Evolutionary conservation across 1,140 invertebrate genomes (phyloP).

Genomic region (Orchesella cincta): DNA sequence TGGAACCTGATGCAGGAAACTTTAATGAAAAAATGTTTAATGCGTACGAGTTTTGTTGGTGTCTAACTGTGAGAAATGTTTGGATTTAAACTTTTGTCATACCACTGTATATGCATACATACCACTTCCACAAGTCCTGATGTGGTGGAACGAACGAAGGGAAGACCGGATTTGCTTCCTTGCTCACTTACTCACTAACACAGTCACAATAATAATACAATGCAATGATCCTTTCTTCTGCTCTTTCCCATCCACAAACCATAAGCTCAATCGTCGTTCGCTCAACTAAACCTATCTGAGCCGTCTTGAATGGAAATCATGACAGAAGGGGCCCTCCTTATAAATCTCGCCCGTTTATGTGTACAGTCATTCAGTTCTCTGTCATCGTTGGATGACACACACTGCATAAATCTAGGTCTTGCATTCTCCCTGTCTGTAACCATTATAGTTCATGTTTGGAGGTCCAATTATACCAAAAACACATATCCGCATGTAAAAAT

Average conservation of each 20-base stretch:
- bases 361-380: not conserved
- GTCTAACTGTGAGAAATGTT: no score
- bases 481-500: no score
- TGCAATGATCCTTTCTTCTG: not conserved
- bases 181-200: not conserved
- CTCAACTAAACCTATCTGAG: not conserved
- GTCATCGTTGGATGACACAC: conserved; percentile 1
- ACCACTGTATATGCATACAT: no score
- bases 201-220: not conserved
- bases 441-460: no score
- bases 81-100: no score
- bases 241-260: not conserved
- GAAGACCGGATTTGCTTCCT: not conserved
- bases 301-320: conserved; percentile 2
- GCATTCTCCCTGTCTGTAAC: no score
- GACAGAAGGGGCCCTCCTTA: conserved; percentile 18
- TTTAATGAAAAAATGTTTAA: no score
- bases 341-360: not conserved
- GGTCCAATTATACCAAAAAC: no score
- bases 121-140: no score
- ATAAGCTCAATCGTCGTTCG: not conserved
- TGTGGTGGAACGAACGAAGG: no score
- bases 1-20: no score
- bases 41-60: no score
- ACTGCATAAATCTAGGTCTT: conserved; percentile 8